Percentiles rank a stretch among this genome's conserved stretches.
These are phyloP conservation scores for Phocoena phocoena DNA, from an alignment of 2,113 vertebrate species.

Conservation along the genomic window DNA sequence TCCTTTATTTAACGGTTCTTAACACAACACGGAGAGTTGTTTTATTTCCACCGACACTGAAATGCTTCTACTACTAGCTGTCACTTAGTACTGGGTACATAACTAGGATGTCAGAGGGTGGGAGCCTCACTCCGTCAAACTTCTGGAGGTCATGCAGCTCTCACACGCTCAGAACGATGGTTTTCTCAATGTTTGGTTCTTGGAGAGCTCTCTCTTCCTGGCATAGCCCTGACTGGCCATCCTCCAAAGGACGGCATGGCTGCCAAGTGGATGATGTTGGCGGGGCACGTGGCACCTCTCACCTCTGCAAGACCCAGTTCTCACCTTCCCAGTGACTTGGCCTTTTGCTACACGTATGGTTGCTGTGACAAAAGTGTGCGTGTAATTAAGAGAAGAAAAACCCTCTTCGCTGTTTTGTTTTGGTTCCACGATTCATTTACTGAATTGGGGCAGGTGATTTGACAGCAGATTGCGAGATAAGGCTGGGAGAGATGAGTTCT, in stretches of 20 bases:
- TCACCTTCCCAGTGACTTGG: neutral
- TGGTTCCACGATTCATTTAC: neutral
- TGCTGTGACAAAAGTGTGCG: neutral
- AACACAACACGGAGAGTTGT: constrained; percentile 37
- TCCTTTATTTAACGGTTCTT: constrained; percentile 55
- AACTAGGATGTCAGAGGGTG: neutral
- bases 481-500: neutral
- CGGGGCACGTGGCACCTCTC: neutral
- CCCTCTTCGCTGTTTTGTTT: neutral
- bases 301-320: neutral
- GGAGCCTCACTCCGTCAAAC: neutral
- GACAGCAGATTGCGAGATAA: neutral
- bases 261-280: neutral
- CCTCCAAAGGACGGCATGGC: neutral
- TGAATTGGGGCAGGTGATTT: neutral
- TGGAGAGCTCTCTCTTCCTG: neutral
- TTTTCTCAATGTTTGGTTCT: neutral
- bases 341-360: neutral
- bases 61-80: neutral
- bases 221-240: neutral
- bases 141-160: neutral
- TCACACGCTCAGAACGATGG: neutral
- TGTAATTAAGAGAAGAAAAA: neutral
- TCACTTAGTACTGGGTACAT: constrained; percentile 30
- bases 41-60: constrained; percentile 62